These are phyloP conservation scores for Cephalopterus ornatus DNA, from an alignment of 2,113 vertebrate genomes.

Conservation along the genomic window DNA sequence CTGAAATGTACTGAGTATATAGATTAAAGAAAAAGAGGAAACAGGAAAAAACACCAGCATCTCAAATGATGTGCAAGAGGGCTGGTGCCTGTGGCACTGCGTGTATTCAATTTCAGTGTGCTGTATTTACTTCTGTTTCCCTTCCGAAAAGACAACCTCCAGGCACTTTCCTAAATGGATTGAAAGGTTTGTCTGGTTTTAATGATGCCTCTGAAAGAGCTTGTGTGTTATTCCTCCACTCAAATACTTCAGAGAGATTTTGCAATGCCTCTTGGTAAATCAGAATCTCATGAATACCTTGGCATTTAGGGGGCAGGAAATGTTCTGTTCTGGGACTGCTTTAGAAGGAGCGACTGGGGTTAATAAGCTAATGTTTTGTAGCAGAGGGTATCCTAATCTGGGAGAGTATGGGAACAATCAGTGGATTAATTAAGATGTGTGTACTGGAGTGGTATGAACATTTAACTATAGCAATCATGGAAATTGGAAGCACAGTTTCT, in stretches of 20 bases:
- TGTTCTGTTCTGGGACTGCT: background rate
- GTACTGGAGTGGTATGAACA: background rate
- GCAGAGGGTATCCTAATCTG: slow-evolving; percentile 3
- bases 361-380: slow-evolving; percentile 31
- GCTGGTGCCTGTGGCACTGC: slow-evolving; percentile 30
- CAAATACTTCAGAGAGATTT: slow-evolving; percentile 24
- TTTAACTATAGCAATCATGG: background rate
- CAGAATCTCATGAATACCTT: background rate
- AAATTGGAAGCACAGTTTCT: background rate
- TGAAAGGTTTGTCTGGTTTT: slow-evolving; percentile 42
- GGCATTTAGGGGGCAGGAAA: background rate
- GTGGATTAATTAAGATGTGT: slow-evolving; percentile 31
- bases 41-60: slow-evolving; percentile 19
- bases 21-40: slow-evolving; percentile 15
- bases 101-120: slow-evolving; percentile 16
- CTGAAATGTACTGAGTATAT: background rate
- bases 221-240: background rate
- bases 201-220: slow-evolving; percentile 24
- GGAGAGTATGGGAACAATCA: slow-evolving; percentile 19
- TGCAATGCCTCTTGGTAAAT: background rate
- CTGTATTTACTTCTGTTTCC: slow-evolving; percentile 55
- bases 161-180: slow-evolving; percentile 37
- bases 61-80: slow-evolving; percentile 21
- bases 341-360: background rate
- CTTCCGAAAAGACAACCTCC: slow-evolving; percentile 32